Base-by-base conservation (phyloP, 2,888 invertebrate species). In the Tillus elongatus region DNA sequence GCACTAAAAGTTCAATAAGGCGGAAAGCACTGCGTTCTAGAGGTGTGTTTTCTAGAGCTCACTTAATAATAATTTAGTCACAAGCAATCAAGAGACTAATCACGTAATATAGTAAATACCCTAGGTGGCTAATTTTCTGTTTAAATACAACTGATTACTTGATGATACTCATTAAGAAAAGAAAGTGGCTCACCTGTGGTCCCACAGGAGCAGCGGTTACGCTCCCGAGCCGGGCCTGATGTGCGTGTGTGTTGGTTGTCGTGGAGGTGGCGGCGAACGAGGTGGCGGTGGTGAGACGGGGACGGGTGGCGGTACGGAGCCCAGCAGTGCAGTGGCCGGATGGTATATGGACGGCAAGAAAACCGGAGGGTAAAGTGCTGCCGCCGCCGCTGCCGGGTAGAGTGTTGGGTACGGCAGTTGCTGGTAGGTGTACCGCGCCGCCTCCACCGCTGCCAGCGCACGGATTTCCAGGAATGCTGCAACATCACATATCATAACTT, bases 381-480 rank as follows among this genome's bases (percentile, higher is more conserved):
- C 35, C 10, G 32, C 6, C 6, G n/a, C 4, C 15, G 49, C 41
- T 13, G 44, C 42, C 33, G 51, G 42, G 40, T 54, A 55, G 31
- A 53, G 37, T 15, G 50, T 43, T 31, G 50, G 40, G 42, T 53
- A 56, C 3, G 55, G 52, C 36, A 56, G 51, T 42, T 51, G 49
- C 33, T 54, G 54, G 49, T 56, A 56, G n/a, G 50, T 47, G 39
- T 50, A 60, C 31, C 57, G 48, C 11, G 60, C 58, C 26, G 59
- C 57, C 44, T 58, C 52, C 16, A 60, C 56, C 4, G 60, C 59
- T 36, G 53, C 57, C 35, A 57, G 50, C 31, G 57, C 51, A 27
- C 57, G 53, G 29, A 58, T 45, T 44, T 61, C 60, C 41, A 56
- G 46, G 43, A 54, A 59, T 36, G 60, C 62, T 62, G 49, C 14